Base-by-base conservation (phyloP, 1,140 invertebrate species). In the Acromyrmex echinatior region DNA sequence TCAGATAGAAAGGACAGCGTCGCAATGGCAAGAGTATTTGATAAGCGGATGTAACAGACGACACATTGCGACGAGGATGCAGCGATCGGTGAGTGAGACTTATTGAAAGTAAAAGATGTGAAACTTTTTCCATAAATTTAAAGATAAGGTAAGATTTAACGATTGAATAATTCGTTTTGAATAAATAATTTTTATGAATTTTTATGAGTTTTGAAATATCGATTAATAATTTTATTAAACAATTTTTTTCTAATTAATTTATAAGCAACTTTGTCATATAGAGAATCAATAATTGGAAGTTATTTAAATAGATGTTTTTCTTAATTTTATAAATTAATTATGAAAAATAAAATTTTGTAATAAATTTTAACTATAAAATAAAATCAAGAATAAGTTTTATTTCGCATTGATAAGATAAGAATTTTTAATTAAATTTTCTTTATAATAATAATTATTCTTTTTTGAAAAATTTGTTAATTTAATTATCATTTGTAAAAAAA, bases 261-360 rank as follows among this genome's bases (percentile, higher is more conserved):
- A 35, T 16, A 31, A n/a, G n/a, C 2, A 65, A 31, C 1, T 9
- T 31, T 65, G 5, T 66, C 3, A 65, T 35, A n/a, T 66, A 18
- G 21, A 28, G 16, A 60, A 60, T 60, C n/a, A 25, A 62, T 45
- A 21, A 21, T 21, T 28, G 25, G 1, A 25, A 18, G 16, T 62
- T 78, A n/a, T 49, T 79, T n/a, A 16, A 14, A 78, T 58, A 9
- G n/a, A 58, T 77, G 9, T 63, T 49, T 63, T 77, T 25, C 7
- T 18, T 3, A 16, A 28, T 63, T 77, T 25, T 58, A 58, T 21
- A 21, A 58, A 58, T 58, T n/a, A 7, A 25, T 77, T 35, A 28
- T 45, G 6, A 6, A 28, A 45, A 51, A 21, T 21, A 35, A 49
- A 53, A 53, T 63, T 79, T n/a, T 49, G 25, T n/a, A n/a, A n/a